Evolutionary conservation across 2,888 invertebrate genomes (phyloP).

Genomic region (Branchinecta sandiegonensis): DNA sequence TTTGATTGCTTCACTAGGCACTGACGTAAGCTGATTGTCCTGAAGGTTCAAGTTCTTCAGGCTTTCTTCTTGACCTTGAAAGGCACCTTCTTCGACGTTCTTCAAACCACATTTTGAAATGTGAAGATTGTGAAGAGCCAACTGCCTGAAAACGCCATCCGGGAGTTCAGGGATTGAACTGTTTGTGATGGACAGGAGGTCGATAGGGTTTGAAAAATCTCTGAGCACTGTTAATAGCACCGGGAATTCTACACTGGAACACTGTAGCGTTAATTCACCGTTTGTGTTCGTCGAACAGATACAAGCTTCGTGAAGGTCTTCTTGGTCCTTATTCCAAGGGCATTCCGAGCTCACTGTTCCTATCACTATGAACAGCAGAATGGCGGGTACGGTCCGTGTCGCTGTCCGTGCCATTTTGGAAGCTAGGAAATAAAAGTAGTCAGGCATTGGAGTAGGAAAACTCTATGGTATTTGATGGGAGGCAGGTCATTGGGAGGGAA

Average conservation of each 20-base stretch:
- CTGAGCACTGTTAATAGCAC: conserved; percentile 49
- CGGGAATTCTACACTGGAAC: conserved; percentile 70
- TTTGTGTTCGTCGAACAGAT: conserved; percentile 75
- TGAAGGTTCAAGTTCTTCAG: conserved; percentile 64
- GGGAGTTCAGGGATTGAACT: conserved; percentile 52
- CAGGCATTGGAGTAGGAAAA: background rate
- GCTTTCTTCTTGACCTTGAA: conserved; percentile 63
- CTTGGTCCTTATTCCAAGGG: conserved; percentile 63
- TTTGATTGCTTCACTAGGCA: conserved; percentile 58
- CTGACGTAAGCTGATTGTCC: conserved; percentile 52
- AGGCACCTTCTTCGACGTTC: conserved; percentile 54
- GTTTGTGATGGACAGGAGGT: conserved; percentile 75
- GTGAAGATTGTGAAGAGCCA: conserved; percentile 65
- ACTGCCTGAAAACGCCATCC: conserved; percentile 50
- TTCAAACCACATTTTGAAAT: conserved; percentile 65
- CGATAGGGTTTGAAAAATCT: conserved; percentile 49
- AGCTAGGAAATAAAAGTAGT: background rate
- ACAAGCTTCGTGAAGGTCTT: conserved; percentile 64
- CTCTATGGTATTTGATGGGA: background rate
- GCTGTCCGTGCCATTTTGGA: conserved; percentile 13
- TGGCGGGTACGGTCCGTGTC: conserved; percentile 17
- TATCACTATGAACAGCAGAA: conserved; percentile 18
- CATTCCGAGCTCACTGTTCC: conserved; percentile 46
- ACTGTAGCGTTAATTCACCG: conserved; percentile 71
- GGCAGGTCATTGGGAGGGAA: background rate